These are phyloP conservation scores for Metallyticus violacea DNA, from an alignment of 2,888 invertebrate species.

Conservation along the genomic window DNA sequence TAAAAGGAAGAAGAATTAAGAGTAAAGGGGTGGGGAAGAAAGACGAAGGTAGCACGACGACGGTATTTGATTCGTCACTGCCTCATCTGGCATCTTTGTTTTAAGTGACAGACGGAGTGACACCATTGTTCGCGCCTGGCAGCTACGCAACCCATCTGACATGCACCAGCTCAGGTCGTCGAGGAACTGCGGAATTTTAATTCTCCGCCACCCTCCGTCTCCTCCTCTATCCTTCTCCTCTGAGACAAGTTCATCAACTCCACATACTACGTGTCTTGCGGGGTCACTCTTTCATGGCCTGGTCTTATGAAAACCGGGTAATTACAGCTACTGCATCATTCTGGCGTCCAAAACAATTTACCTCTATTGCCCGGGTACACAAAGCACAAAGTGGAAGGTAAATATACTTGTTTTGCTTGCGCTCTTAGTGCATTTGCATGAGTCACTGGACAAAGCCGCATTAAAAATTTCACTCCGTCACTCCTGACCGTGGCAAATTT, in stretches of 20 bases:
- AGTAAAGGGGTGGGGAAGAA: background rate
- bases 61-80: conserved; percentile 41
- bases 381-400: background rate
- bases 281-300: background rate
- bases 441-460: background rate
- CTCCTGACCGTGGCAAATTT: background rate
- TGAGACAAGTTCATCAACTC: background rate
- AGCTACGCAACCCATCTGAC: conserved; percentile 11
- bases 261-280: background rate
- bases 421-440: background rate
- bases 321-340: background rate
- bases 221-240: background rate
- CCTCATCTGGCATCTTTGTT: conserved; percentile 42
- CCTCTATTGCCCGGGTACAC: background rate
- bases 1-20: background rate
- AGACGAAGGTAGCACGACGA: background rate
- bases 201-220: conserved; percentile 37
- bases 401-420: background rate
- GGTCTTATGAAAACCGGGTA: background rate
- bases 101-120: conserved; percentile 47
- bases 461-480: background rate
- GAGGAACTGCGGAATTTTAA: conserved; percentile 45
- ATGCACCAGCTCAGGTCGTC: conserved; percentile 13
- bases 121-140: conserved; percentile 44
- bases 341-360: background rate